Percentiles rank a stretch among this genome's conserved stretches.
Evolutionary conservation across 2,797 vertebrate genomes (phyloP).

Genomic region (Alcedo quadribrachys): DNA sequence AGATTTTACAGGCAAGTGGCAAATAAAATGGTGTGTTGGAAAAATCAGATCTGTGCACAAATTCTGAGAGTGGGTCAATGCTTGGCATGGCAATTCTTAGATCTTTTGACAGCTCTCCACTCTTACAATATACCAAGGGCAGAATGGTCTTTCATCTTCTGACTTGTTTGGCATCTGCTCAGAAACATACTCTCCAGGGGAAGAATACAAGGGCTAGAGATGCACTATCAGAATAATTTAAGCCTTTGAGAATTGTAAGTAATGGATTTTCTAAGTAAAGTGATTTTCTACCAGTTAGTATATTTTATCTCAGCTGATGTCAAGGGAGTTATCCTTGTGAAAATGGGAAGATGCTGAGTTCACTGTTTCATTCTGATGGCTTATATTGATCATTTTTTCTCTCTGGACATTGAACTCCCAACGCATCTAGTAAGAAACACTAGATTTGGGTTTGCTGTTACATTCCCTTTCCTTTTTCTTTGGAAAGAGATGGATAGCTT

Average conservation of each 20-base stretch:
- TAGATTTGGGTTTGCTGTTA: not conserved
- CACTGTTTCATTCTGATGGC: not conserved
- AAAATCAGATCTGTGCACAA: not conserved
- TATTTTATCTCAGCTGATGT: not conserved
- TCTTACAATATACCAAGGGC: not conserved
- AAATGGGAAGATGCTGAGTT: not conserved
- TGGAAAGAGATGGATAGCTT: not conserved
- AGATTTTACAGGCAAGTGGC: not conserved
- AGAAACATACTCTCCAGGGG: not conserved
- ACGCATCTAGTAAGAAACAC: not conserved
- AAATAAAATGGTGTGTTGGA: not conserved
- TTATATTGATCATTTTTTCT: not conserved
- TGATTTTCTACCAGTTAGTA: not conserved
- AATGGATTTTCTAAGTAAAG: not conserved
- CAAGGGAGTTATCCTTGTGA: not conserved
- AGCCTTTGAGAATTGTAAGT: not conserved
- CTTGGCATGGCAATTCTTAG: not conserved
- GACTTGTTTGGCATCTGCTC: not conserved
- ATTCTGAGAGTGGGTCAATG: not conserved
- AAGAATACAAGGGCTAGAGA: not conserved
- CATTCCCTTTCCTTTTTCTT: not conserved
- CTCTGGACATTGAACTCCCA: constrained; percentile 3
- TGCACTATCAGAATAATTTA: not conserved
- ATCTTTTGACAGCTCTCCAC: not conserved
- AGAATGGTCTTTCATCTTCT: not conserved